Evolutionary conservation across 2,113 vertebrate species (phyloP).

Genomic region (Murina feae): DNA sequence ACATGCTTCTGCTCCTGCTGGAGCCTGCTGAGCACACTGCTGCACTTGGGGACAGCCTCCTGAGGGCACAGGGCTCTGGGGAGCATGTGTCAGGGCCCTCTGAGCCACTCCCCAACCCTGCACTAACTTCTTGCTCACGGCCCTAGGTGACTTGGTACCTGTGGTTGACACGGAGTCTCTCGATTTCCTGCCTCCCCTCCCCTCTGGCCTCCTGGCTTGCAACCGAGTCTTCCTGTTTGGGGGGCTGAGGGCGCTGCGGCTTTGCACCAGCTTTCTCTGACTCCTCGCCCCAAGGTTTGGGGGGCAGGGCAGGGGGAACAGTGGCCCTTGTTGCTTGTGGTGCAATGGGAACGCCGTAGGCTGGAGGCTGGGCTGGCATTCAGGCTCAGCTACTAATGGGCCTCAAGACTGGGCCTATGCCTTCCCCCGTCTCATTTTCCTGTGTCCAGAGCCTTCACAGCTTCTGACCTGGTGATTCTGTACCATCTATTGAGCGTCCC

Average conservation of each 20-base stretch:
- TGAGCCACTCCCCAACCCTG: background rate
- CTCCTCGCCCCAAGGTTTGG: background rate
- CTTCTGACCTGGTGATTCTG: background rate
- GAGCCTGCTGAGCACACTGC: background rate
- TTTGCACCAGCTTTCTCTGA: conserved; percentile 20
- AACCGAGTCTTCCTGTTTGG: conserved; percentile 41
- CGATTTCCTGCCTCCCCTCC: conserved; percentile 32
- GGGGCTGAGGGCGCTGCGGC: conserved; percentile 32
- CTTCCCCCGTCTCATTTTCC: background rate
- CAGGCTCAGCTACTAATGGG: background rate
- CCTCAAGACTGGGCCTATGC: background rate
- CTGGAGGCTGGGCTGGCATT: background rate
- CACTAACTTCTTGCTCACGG: background rate
- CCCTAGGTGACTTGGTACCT: background rate
- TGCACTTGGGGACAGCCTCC: background rate
- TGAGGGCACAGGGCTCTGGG: background rate
- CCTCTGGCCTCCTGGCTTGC: conserved; percentile 22
- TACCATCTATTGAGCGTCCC: background rate
- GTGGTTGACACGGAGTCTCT: conserved; percentile 10
- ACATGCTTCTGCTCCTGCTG: background rate
- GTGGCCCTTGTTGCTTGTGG: background rate
- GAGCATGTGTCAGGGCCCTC: background rate
- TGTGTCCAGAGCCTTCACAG: background rate
- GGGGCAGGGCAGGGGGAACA: background rate
- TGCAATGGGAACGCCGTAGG: background rate